Evolutionary conservation across 1,140 invertebrate genomes (phyloP).

Genomic region (Trachymyrmex cornetzi): DNA sequence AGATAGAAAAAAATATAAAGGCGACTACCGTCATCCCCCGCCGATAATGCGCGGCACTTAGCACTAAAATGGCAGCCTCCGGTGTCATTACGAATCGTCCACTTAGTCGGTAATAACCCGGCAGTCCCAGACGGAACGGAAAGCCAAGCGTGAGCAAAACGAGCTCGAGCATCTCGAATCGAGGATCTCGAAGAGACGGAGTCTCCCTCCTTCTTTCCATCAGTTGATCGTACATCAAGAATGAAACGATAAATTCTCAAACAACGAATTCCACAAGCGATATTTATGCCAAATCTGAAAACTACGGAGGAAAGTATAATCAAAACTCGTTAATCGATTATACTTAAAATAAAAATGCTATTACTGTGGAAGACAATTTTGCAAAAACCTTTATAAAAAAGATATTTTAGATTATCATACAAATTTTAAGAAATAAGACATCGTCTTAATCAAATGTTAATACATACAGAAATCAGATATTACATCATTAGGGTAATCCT

Average conservation of each 20-base stretch:
- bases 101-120: constrained; percentile 79
- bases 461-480: not conserved
- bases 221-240: constrained; percentile 51
- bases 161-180: constrained; percentile 62
- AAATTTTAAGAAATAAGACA: not conserved
- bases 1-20: constrained; percentile 49
- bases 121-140: constrained; percentile 72
- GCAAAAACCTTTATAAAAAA: not conserved
- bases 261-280: constrained; percentile 8
- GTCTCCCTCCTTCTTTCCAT: constrained; percentile 29
- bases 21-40: constrained; percentile 71
- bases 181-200: constrained; percentile 53
- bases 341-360: not conserved
- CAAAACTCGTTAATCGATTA: not conserved
- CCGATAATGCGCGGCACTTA: constrained; percentile 80
- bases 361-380: not conserved
- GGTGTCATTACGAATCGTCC: constrained; percentile 81
- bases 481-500: not conserved
- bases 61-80: constrained; percentile 79
- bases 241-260: constrained; percentile 24
- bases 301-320: not conserved
- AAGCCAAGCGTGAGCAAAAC: constrained; percentile 74
- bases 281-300: not conserved
- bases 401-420: not conserved
- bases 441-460: not conserved